Percentiles rank a stretch among this genome's conserved stretches.
These are phyloP conservation scores for Spodoptera litura DNA, from an alignment of 1,140 invertebrate species.

Conservation along the genomic window DNA sequence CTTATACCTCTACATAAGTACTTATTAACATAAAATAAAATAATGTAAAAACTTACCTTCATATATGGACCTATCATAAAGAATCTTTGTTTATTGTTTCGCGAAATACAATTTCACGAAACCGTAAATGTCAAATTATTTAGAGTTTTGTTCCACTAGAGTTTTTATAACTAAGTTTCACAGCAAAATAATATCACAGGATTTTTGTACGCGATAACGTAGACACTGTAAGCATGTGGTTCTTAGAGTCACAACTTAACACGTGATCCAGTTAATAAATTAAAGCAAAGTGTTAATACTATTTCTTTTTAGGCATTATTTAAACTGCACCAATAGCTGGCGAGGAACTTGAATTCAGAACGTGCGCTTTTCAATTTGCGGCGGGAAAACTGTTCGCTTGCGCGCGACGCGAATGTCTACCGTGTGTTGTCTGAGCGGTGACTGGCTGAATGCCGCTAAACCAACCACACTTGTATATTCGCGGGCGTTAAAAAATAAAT, in stretches of 20 bases:
- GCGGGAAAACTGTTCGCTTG: slow-evolving; percentile 71
- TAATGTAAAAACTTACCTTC: slow-evolving; percentile 76
- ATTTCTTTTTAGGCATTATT: slow-evolving; percentile 85
- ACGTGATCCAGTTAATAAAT: slow-evolving; percentile 63
- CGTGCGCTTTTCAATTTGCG: slow-evolving; percentile 69
- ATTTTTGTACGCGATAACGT: slow-evolving; percentile 69
- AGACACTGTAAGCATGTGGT: slow-evolving; percentile 64
- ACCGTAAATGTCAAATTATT: slow-evolving; percentile 58
- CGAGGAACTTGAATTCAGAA: slow-evolving; percentile 60
- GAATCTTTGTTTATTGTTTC: slow-evolving; percentile 77
- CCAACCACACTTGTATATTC: slow-evolving; percentile 77
- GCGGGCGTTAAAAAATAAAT: slow-evolving; percentile 83
- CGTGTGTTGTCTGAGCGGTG: slow-evolving; percentile 75
- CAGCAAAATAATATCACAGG: slow-evolving; percentile 80
- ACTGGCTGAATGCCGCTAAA: slow-evolving; percentile 78
- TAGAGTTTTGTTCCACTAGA: slow-evolving; percentile 62
- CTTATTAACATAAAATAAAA: slow-evolving; percentile 40
- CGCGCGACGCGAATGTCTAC: slow-evolving; percentile 71
- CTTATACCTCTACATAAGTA: background rate
- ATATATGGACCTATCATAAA: slow-evolving; percentile 86
- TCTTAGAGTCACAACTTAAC: slow-evolving; percentile 72
- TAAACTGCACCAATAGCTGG: slow-evolving; percentile 52
- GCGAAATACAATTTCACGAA: slow-evolving; percentile 82
- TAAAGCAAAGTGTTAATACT: slow-evolving; percentile 51
- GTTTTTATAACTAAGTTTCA: slow-evolving; percentile 65